Evolutionary conservation across 2,888 invertebrate genomes (phyloP), one percentile per base, ranked within the genome.

Genomic region (Andrena hattorfiana): DNA sequence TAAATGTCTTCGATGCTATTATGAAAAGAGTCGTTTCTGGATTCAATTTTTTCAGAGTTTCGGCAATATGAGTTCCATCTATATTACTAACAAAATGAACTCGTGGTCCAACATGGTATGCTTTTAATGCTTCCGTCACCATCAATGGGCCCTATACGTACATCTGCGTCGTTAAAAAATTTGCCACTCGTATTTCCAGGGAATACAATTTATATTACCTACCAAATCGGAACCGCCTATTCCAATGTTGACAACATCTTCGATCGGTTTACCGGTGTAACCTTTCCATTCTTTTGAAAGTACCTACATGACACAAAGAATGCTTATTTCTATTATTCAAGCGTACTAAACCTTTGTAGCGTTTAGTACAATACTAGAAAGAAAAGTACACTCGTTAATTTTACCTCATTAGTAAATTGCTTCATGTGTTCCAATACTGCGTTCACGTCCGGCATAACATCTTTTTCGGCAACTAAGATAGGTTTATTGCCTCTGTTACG

Each of bases 1-100:
- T 99, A 94, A 99, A 99, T 1, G 99, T 99, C 95, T 99, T 99
- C 2, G 99, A 99, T 0, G 99, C 99, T 92, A 99, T 98, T 93
- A 99, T 99, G 95, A 99, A 99, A 59, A 99, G 95, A 1, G 98
- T 97, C 0, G 99, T 99, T 94, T 99, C 99, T 0, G 99, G 97
- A 94, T 97, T 96, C 35, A 99, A 95, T 87, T 97, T 97, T 93
- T 98, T 98, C 81, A 99, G 95, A 3, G 98, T 97, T 94, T 99
- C 99, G 0, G 98, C 98, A 91, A 99, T 94, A 94, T 99, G 99
- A 3, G 99, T 99, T 64, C 99, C 99, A 95, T 99, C 99, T 91
- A 99, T 98, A 94, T 99, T 99, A 2, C 99, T 99, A 0, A 99
- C 99, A 94, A 99, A 99, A 94, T 99, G 99, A 66, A 97, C 95